Base-by-base conservation (phyloP, 2,797 vertebrate genomes). In the Bovichtus variegatus region DNA sequence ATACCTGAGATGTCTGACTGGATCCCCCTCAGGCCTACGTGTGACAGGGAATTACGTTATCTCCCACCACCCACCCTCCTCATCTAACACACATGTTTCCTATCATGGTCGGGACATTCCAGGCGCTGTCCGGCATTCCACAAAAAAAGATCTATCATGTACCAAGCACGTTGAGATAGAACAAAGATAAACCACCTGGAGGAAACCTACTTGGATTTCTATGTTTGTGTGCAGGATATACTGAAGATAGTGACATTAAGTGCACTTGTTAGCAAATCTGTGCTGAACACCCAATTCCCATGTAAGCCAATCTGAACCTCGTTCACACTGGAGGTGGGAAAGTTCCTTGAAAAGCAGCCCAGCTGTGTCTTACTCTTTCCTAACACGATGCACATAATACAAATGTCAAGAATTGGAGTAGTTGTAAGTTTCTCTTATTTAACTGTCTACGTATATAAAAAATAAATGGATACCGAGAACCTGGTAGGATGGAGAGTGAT, bases 21-120 rank as follows among this genome's bases (percentile, higher is more conserved):
- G 13, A 59, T 19, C 19, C 62, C 71, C 57, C 44, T 41, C 11
- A 34, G 70, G 68, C 78, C 21, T 18, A 55, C 55, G 60, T 72
- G 72, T 74, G 81, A 88, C 61, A 82, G 79, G 43, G 78, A 90
- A 89, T 78, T 74, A 68, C 84, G 87, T 83, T 85, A 89, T 85
- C 77, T 89, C 72, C 68, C 59, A 69, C 36, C 23, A 55, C 65
- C 83, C 83, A 44, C 66, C 80, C 75, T 71, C 82, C 82, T 71
- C 71, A 72, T 80, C 62, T 51, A 69, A 84, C 89, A 92, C 92
- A 92, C 88, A 87, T 92, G 91, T 89, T 92, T 94, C 83, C 84
- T 72, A 92, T 93, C 89, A 90, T 5, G 62, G 67, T 64, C 31
- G 13, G 76, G 73, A 87, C 88, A 91, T 89, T 93, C 89, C 87